phyloP scores from a whole-genome alignment of 2,797 vertebrate species.

The Sciurus carolinensis region DNA sequence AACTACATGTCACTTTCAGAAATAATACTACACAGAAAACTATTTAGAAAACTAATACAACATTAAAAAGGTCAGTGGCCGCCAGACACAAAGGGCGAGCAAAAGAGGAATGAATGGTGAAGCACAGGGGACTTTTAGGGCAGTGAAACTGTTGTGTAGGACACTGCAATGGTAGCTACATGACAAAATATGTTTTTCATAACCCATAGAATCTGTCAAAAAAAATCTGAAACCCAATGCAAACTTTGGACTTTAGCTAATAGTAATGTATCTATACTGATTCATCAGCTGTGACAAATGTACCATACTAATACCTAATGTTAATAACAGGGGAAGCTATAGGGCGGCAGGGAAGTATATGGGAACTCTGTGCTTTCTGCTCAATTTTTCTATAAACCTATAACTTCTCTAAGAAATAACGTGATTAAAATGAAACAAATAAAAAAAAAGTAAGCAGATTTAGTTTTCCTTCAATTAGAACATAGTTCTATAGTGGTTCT shows the following conservation, averaged over 20 bases:
- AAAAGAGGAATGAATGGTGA: neutral
- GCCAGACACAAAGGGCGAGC: neutral
- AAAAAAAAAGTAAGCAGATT: neutral
- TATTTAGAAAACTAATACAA: neutral
- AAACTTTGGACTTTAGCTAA: neutral
- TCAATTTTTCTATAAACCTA: slow-evolving; percentile 33
- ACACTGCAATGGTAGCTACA: neutral
- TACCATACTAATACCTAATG: neutral
- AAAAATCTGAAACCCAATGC: neutral
- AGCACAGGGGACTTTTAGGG: neutral
- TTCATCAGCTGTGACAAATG: neutral
- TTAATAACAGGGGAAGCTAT: neutral
- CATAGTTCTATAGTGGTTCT: neutral
- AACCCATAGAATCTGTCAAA: neutral
- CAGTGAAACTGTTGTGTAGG: neutral
- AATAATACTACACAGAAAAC: neutral
- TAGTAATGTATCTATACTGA: neutral
- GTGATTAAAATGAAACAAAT: neutral
- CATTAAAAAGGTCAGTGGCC: neutral
- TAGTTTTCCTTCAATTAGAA: neutral
- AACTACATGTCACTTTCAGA: slow-evolving; percentile 24
- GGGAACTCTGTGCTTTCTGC: neutral
- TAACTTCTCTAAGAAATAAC: slow-evolving; percentile 30
- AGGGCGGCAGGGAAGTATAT: neutral
- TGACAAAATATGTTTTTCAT: neutral